Conservation (phyloP, 2,113 vertebrate genomes). For the Tachuris rubrigastra region DNA sequence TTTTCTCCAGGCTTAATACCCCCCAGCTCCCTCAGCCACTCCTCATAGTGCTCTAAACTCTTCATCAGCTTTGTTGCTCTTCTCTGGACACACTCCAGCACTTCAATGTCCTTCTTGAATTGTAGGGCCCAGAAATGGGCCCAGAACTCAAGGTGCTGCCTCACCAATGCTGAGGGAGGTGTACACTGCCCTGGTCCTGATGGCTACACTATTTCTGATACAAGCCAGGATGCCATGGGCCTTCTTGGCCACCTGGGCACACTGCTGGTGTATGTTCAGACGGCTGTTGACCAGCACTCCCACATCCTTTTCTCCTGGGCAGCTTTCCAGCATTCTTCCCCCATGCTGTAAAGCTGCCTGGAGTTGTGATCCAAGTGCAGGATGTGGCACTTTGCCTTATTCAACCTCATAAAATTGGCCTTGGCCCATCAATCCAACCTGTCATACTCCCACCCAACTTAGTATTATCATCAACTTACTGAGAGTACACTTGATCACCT, state of each 20-base stretch:
- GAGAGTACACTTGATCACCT: neutral
- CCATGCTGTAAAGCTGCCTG: neutral
- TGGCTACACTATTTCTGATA: neutral
- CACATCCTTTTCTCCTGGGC: neutral
- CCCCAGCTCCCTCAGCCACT: neutral
- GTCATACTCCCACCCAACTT: neutral
- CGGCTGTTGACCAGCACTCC: neutral
- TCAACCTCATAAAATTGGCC: neutral
- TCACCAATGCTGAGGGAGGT: neutral
- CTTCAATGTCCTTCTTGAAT: neutral
- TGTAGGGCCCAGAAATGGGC: neutral
- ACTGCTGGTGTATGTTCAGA: neutral
- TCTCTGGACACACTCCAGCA: neutral
- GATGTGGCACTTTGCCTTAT: neutral
- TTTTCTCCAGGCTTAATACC: neutral
- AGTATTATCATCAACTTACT: neutral
- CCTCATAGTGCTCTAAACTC: neutral
- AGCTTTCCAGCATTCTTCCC: neutral
- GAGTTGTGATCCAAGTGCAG: neutral
- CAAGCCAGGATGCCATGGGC: neutral
- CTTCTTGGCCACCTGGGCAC: neutral
- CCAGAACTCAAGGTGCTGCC: neutral
- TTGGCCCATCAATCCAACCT: neutral
- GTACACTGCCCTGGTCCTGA: neutral
- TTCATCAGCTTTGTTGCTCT: neutral